Base-by-base conservation (phyloP, 2,797 vertebrate species). In the Macropodus opercularis region DNA sequence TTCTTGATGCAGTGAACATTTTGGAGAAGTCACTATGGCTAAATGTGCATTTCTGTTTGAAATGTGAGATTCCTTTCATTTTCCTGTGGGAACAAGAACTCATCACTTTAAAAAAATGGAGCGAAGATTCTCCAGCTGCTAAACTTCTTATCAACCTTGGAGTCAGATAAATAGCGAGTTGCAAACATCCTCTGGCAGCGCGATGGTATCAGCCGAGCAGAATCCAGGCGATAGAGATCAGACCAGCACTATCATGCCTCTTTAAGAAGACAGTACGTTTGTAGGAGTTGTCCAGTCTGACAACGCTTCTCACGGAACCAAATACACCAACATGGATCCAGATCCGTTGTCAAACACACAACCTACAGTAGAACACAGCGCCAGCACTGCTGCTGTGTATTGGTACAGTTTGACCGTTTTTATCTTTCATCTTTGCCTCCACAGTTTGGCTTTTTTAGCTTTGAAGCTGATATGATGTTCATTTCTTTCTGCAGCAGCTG, bases 291-390 rank as follows among this genome's bases (percentile, higher is more conserved):
- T 80, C 80, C 81, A 85, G 78, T 24, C 21, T 63, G 91, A 93
- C 91, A 93, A 92, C 74, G 80, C 77, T 90, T 91, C 86, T 92
- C 85, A 89, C 86, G 87, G 80, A 90, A 80, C 41, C 42, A 53
- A 27, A 32, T n/a, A 60, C 50, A 23, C 21, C 47, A 50, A 23
- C 14, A 44, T 15, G 8, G 35, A 21, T 17, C 41, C 9, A 44
- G 32, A 4, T 15, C 14, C 32, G 3, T 17, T 26, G 6, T n/a
- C 32, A 17, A 17, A 26, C 11, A 21, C 27, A 49, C 18, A 21
- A 31, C 13, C 40, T 50, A 23, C 14, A n/a, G n/a, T n/a, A n/a
- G n/a, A 54, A 1, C 36, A 8, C 41, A 19, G 29, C 36, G 8
- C 12, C 29, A 8, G 41, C 4, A 32, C 6, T 0, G 40, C n/a